These are phyloP conservation scores for Pammene aurita DNA, from an alignment of 2,888 invertebrate genomes.

Conservation along the genomic window DNA sequence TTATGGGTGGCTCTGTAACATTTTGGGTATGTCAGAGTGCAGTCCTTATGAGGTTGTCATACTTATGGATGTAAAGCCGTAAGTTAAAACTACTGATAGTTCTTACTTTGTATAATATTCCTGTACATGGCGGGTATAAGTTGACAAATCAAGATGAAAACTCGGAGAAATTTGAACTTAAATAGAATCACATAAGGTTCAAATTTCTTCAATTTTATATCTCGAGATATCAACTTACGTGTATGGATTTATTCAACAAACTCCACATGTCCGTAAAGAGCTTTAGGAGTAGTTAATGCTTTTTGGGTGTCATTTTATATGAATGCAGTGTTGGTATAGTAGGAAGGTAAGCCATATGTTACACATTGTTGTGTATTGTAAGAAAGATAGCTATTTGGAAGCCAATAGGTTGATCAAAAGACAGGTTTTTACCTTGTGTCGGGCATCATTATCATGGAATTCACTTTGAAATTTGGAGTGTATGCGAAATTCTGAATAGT, in stretches of 20 bases:
- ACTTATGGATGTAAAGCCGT: constrained; percentile 82
- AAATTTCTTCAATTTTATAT: too few species aligned
- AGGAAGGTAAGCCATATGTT: background rate
- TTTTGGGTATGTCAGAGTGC: constrained; percentile 86
- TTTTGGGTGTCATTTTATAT: background rate
- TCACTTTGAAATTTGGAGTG: background rate
- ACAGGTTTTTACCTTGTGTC: background rate
- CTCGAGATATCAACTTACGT: too few species aligned
- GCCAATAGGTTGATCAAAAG: background rate
- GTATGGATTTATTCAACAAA: too few species aligned
- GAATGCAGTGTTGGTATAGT: background rate
- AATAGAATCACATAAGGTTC: too few species aligned
- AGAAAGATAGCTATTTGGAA: background rate
- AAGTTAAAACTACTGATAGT: constrained; percentile 32
- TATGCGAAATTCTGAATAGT: constrained; percentile 1
- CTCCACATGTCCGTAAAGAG: background rate
- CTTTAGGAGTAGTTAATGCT: background rate
- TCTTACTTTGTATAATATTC: too few species aligned
- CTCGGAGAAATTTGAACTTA: too few species aligned
- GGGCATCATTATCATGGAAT: background rate
- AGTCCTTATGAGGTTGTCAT: constrained; percentile 89
- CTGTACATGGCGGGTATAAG: too few species aligned
- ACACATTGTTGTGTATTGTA: too few species aligned
- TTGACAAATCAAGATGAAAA: too few species aligned
- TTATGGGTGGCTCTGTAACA: constrained; percentile 89